Evolutionary conservation across 1,140 invertebrate genomes (phyloP).

Genomic region (Sycophaga agraensis): DNA sequence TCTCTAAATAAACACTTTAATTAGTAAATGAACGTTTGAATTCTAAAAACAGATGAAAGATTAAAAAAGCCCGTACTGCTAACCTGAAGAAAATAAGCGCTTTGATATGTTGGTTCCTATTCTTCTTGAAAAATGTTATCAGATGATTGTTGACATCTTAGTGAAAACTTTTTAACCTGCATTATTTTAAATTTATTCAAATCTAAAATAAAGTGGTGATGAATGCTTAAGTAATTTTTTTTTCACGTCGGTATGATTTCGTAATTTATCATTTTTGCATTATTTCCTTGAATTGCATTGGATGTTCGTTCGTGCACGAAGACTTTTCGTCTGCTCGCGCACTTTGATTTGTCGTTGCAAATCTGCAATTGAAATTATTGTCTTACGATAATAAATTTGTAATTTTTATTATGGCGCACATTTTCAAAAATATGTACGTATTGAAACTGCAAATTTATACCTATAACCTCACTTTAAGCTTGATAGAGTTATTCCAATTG

Average conservation of each 20-base stretch:
- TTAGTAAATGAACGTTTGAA: no score
- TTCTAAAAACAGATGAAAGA: neutral
- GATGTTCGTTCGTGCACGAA: no score
- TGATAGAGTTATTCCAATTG: no score
- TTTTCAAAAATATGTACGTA: no score
- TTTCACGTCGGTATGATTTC: slow-evolving; percentile 13
- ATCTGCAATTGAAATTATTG: no score
- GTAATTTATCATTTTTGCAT: slow-evolving; percentile 18
- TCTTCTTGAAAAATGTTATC: slow-evolving; percentile 7
- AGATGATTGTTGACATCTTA: neutral
- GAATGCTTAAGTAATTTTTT: neutral
- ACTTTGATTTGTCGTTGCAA: neutral
- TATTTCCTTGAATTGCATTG: no score
- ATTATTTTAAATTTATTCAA: neutral
- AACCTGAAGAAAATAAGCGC: neutral
- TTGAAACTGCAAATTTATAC: no score
- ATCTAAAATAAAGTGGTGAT: neutral
- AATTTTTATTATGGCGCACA: no score
- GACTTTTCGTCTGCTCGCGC: neutral
- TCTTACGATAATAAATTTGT: no score
- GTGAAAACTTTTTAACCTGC: neutral
- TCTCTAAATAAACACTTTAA: no score
- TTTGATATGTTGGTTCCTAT: neutral
- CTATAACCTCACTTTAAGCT: no score
- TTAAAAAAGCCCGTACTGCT: neutral